A percentile compares a stretch with the other conserved stretches of the same genome.
Evolutionary conservation across 2,797 vertebrate genomes (phyloP).

Genomic region (Valencia hispanica): DNA sequence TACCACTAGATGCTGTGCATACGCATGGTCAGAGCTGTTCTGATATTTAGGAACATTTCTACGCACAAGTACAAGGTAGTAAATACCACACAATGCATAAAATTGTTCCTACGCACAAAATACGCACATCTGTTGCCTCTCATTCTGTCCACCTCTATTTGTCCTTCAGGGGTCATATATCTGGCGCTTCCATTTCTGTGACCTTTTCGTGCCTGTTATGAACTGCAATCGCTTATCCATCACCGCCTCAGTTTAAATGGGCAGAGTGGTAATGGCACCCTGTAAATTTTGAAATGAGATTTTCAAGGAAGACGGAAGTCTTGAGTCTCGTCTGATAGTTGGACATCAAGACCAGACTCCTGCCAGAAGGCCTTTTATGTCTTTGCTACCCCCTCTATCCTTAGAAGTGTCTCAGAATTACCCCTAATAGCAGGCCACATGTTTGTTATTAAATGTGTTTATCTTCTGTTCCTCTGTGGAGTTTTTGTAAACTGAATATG

Average conservation of each 20-base stretch:
- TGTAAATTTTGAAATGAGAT: constrained; percentile 67
- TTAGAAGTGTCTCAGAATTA: constrained; percentile 53
- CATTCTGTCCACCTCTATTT: constrained; percentile 20
- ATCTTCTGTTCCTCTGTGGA: constrained; percentile 49
- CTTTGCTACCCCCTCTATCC: constrained; percentile 30
- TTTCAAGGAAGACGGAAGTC: constrained; percentile 56
- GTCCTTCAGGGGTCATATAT: constrained; percentile 58
- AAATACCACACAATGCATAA: too few species aligned
- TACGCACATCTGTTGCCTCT: too few species aligned
- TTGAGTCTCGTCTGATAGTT: constrained; percentile 35
- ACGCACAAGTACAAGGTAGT: too few species aligned
- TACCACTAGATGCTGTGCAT: too few species aligned
- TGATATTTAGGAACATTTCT: too few species aligned
- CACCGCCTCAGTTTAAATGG: constrained; percentile 55
- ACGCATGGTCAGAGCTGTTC: too few species aligned
- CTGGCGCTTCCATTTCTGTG: constrained; percentile 42
- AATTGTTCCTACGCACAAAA: too few species aligned
- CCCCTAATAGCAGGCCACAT: constrained; percentile 45
- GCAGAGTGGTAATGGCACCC: constrained; percentile 58
- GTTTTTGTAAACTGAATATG: constrained; percentile 45
- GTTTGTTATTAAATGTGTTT: constrained; percentile 54
- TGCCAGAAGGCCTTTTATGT: constrained; percentile 24
- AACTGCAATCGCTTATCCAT: constrained; percentile 60
- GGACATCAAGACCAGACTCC: constrained; percentile 32
- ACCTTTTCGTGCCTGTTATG: constrained; percentile 74